Percentiles rank a stretch among this genome's conserved stretches.
Conservation (phyloP, 1,140 invertebrate species). For the Hyphantria cunea region DNA sequence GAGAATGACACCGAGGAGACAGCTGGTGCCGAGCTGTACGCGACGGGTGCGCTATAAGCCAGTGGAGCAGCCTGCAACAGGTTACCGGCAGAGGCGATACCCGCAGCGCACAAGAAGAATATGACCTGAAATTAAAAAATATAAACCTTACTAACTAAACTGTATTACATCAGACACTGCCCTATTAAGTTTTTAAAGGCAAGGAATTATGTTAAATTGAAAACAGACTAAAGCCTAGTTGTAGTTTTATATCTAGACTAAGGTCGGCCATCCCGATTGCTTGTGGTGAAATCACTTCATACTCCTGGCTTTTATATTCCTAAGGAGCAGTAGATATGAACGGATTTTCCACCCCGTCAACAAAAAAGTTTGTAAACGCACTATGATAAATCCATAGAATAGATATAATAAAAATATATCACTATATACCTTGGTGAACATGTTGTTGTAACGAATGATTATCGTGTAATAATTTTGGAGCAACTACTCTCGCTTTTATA, state of each 20-base stretch:
- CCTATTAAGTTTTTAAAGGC: slow-evolving; percentile 2
- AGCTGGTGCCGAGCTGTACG: slow-evolving; percentile 47
- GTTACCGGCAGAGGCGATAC: slow-evolving; percentile 63
- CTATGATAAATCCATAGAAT: no score
- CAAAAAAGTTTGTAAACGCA: no score
- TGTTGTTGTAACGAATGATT: slow-evolving; percentile 46
- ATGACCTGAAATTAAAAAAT: slow-evolving; percentile 47
- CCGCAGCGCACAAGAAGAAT: slow-evolving; percentile 59
- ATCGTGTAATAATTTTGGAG: slow-evolving; percentile 49
- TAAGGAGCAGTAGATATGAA: no score
- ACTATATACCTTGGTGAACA: slow-evolving; percentile 64
- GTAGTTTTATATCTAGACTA: no score
- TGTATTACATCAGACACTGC: neutral
- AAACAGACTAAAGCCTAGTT: no score
- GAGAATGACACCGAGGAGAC: slow-evolving; percentile 53
- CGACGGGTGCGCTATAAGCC: slow-evolving; percentile 50
- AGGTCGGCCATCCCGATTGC: no score
- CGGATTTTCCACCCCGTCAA: no score
- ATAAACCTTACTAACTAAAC: neutral
- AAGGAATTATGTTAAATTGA: no score
- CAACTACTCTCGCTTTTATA: slow-evolving; percentile 65
- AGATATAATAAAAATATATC: no score
- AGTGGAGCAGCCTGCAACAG: slow-evolving; percentile 54
- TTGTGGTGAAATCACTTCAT: no score
- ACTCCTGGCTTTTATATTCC: no score